These are phyloP conservation scores for Zaprionus nigranus DNA, from an alignment of 1,140 invertebrate genomes.

Conservation along the genomic window DNA sequence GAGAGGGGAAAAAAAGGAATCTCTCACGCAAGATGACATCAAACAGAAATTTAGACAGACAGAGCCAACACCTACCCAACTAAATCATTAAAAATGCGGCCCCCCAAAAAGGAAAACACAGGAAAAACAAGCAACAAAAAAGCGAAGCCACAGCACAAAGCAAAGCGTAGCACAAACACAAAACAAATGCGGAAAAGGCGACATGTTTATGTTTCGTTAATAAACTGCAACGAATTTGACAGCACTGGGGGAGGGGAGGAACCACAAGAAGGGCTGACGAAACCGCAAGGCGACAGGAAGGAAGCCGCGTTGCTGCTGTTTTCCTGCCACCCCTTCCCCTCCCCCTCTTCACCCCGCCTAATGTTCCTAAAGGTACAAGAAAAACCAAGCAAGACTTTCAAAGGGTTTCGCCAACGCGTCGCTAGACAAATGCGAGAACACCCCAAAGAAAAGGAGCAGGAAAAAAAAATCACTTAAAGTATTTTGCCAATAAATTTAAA, in stretches of 20 bases:
- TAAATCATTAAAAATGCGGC: constrained; percentile 70
- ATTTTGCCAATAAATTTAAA: constrained; percentile 84
- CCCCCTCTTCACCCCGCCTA: constrained; percentile 22
- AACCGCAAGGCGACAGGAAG: constrained; percentile 67
- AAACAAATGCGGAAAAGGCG: constrained; percentile 59
- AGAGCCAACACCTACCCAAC: constrained; percentile 33
- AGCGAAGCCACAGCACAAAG: constrained; percentile 9
- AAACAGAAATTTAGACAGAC: constrained; percentile 57
- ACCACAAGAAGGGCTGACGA: constrained; percentile 61
- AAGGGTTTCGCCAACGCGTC: constrained; percentile 48
- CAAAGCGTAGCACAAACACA: not conserved
- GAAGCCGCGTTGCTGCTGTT: constrained; percentile 21
- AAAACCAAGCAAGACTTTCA: constrained; percentile 60
- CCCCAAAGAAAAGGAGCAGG: constrained; percentile 23
- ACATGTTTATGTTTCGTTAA: constrained; percentile 78
- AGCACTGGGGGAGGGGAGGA: constrained; percentile 5
- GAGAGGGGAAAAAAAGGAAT: constrained; percentile 31
- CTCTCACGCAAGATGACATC: constrained; percentile 63
- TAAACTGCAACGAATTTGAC: constrained; percentile 74
- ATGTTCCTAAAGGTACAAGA: constrained; percentile 41
- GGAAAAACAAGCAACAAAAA: constrained; percentile 27
- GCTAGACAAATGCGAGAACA: constrained; percentile 24
- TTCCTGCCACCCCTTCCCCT: not conserved
- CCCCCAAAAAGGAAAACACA: constrained; percentile 6
- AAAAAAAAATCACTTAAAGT: constrained; percentile 76